Evolutionary conservation across 2,888 invertebrate species (phyloP).

Genomic region (Erpobdella octoculata): DNA sequence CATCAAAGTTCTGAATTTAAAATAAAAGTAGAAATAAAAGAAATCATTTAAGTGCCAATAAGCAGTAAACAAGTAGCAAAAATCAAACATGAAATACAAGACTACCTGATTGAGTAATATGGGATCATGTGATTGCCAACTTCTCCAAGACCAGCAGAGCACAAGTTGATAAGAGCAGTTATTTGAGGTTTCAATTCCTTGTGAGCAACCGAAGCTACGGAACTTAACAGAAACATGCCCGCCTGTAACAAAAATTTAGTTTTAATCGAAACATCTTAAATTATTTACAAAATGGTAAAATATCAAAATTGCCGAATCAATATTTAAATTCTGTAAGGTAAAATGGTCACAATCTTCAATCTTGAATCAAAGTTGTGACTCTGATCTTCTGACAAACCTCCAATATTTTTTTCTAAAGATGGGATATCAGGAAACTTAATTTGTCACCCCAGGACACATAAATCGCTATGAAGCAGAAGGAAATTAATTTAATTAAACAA

Average conservation of each 20-base stretch:
- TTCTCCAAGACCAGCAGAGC: constrained; percentile 56
- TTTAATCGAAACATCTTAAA: no score
- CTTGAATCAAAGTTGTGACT: no score
- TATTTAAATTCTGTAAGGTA: no score
- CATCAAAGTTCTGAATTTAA: background rate
- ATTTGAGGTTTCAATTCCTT: constrained; percentile 65
- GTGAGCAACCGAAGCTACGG: constrained; percentile 64
- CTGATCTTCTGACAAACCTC: no score
- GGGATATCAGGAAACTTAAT: no score
- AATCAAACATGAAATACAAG: constrained; percentile 16
- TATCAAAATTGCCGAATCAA: no score
- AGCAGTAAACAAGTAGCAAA: background rate
- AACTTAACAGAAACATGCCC: constrained; percentile 63
- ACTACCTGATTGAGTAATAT: constrained; percentile 57
- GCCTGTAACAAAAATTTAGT: constrained; percentile 55
- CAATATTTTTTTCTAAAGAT: no score
- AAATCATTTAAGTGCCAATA: background rate
- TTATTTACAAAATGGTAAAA: no score
- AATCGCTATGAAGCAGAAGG: no score
- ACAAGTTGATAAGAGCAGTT: constrained; percentile 57
- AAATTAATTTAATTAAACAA: no score
- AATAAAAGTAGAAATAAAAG: background rate
- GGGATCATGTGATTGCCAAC: constrained; percentile 56
- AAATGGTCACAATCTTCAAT: no score
- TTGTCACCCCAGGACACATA: no score